Base-by-base conservation (phyloP, 1,140 invertebrate species). In the Potamilus streckersoni region DNA sequence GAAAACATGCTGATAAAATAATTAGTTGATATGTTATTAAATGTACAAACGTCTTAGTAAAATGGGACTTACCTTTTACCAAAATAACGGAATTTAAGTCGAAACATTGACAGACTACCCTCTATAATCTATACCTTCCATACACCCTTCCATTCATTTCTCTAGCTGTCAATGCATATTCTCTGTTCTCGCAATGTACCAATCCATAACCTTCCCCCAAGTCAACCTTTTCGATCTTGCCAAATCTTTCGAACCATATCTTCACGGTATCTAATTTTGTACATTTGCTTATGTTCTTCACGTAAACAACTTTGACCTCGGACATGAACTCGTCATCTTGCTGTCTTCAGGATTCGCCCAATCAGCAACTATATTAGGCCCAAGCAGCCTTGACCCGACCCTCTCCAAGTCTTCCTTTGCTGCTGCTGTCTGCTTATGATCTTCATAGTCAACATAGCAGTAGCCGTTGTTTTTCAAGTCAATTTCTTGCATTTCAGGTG, bases 271-370 rank as follows among this genome's bases (percentile, higher is more conserved):
- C 88, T 81, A 92, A 91, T 0, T 89, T 89, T 0, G 91, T 91
- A 4, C 61, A 80, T n/a, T 89, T 74, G 79, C 89, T 89, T 64
- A 92, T 76, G 79, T 93, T 92, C 59, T 91, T 80, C 0, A 92
- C 88, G 78, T 92, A 92, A 55, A 93, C 69, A 49, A 90, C 84
- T 63, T 86, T 88, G 5, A 92, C 91, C 92, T 92, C 93, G 79
- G 91, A 85, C 93, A 94, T 94, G 1, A 92, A 87, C 27, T 93
- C 93, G 49, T 93, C 92, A 76, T 94, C 93, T 2, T 94, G 91
- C 31, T 94, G 93, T 17, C 93, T 93, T 83, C 95, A 93, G 0
- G 95, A 95, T 86, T 95, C 94, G 0, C 95, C 95, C 95, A 96
- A 85, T 96, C 95, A 2, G 96, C 94, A 27, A 27, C 27, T 27